Evolutionary conservation across 2,113 vertebrate species (phyloP).

Genomic region (Mastomys natalensis): DNA sequence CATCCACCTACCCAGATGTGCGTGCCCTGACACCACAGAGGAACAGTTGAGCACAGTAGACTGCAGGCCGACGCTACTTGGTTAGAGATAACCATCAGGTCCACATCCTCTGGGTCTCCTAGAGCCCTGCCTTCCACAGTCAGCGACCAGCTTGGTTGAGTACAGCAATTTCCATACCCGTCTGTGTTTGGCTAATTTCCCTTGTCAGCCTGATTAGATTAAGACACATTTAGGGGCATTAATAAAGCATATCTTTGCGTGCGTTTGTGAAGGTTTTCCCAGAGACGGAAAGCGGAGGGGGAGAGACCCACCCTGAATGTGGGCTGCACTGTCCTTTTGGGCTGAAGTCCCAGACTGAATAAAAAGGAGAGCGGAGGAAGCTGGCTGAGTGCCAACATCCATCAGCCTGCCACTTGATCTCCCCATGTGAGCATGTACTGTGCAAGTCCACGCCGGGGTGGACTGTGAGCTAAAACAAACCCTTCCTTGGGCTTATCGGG

Average conservation of each 20-base stretch:
- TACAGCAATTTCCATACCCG: not conserved
- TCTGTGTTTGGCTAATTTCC: not conserved
- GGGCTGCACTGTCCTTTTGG: not conserved
- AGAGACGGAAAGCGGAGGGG: not conserved
- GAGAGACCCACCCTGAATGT: not conserved
- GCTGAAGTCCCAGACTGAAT: not conserved
- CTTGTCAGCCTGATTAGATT: not conserved
- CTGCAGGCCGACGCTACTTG: not conserved
- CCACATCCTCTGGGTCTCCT: not conserved
- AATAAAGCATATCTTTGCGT: not conserved
- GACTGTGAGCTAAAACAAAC: not conserved
- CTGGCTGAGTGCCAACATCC: not conserved
- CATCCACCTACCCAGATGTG: rapidly evolving
- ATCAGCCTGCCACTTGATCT: not conserved
- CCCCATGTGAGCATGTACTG: not conserved
- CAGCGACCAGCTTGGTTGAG: not conserved
- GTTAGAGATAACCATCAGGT: not conserved
- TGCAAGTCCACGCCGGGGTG: not conserved
- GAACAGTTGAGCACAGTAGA: not conserved
- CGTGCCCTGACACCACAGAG: not conserved
- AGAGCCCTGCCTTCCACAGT: not conserved
- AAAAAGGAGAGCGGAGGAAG: not conserved
- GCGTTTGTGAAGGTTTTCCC: not conserved
- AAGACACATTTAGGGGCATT: not conserved
- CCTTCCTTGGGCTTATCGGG: not conserved